Base-by-base conservation (phyloP, 2,113 vertebrate genomes). In the Albula goreensis region DNA sequence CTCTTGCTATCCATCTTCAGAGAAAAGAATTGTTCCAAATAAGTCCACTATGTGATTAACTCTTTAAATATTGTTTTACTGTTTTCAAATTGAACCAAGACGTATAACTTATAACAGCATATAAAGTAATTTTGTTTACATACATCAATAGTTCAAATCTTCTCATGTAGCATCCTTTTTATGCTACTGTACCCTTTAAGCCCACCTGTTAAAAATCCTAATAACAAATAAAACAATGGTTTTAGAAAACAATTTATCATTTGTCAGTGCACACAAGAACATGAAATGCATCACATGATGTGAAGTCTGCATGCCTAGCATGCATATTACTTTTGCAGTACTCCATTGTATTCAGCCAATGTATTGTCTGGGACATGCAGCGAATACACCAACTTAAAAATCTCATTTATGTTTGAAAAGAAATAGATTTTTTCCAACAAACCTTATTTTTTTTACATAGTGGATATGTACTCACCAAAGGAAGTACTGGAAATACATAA, bases 1-100 rank as follows among this genome's bases (percentile, higher is more conserved):
- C 57, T 83, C 31, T 48, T 66, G 57, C 3, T 57, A 66, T 5
- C 48, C 8, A 63, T 83, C 25, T 83, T 83, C 25, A 83, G 48
- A 41, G 82, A 83, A 22, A 84, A 84, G 17, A 7, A 63, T 11
- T 63, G 60, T 63, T 63, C 60, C 60, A 63, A 63, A 63, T 63
- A 63, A 63, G 60, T 15, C 60, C 60, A 63, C 60, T 15, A 11
- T 63, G 60, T 63, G 60, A 63, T 63, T 63, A 63, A 63, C 60
- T 17, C 60, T 63, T 41, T 15, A 63, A 63, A 63, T 19, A 63
- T 63, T 63, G 60, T 63, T 63, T 63, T 63, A 63, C 11, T 63
- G 60, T 63, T 63, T 63, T 63, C 60, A 63, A 19, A 63, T 17
- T 63, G 12, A 63, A 63, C 60, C 17, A 63, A 63, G 60, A 63